Evolutionary conservation across 2,113 vertebrate genomes (phyloP).

Genomic region (Trachemys scripta): DNA sequence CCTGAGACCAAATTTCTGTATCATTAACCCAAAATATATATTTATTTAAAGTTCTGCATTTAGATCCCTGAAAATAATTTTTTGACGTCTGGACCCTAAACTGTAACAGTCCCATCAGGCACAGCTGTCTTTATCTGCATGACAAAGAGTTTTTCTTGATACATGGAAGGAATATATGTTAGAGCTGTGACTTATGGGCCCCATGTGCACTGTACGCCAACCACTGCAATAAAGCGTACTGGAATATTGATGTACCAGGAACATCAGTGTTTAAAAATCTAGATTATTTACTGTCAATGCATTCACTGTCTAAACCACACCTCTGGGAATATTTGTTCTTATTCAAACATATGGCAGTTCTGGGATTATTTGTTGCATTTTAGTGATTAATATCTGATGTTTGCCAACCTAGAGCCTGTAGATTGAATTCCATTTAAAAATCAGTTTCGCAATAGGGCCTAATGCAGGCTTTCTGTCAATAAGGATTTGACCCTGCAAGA

Average conservation of each 20-base stretch:
- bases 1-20: rapidly evolving
- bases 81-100: neutral
- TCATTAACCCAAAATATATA: neutral
- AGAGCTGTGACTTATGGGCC: neutral
- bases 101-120: neutral
- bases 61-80: neutral
- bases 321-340: neutral
- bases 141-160: neutral
- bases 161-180: rapidly evolving
- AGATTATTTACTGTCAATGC: neutral
- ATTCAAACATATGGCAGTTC: rapidly evolving
- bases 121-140: neutral
- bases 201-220: neutral
- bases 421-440: neutral
- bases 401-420: neutral
- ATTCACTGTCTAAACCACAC: rapidly evolving
- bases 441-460: neutral
- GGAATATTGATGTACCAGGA: neutral
- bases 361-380: neutral
- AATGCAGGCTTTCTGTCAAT: rapidly evolving
- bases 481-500: neutral
- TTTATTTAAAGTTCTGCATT: slow-evolving; percentile 20
- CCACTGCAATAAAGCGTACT: neutral
- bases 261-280: neutral
- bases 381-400: rapidly evolving